These are phyloP conservation scores for Anomalospiza imberbis DNA, from an alignment of 2,797 vertebrate species.

Conservation along the genomic window DNA sequence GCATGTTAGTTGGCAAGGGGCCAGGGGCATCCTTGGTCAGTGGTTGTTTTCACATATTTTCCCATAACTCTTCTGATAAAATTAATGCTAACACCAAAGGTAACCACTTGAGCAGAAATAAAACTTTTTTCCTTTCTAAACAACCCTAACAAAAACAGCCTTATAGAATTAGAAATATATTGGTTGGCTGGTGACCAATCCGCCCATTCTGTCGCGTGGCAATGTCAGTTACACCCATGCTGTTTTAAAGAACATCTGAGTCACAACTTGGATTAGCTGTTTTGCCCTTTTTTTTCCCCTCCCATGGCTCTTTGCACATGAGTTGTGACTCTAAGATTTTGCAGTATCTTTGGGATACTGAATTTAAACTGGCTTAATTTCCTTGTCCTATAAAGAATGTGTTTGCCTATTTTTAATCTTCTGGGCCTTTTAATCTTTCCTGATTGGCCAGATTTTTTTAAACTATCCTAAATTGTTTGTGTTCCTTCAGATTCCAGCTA, in stretches of 20 bases:
- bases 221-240: not conserved
- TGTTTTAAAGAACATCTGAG: not conserved
- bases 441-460: not conserved
- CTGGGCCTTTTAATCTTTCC: not conserved
- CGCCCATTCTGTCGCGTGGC: not conserved
- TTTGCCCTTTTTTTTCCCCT: not conserved
- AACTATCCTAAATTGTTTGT: not conserved
- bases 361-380: not conserved
- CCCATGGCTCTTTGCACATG: not conserved
- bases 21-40: rapidly evolving
- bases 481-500: not conserved
- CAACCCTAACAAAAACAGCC: not conserved
- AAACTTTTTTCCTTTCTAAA: not conserved
- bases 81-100: not conserved
- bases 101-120: not conserved
- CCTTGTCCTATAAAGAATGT: not conserved
- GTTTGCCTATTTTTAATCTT: not conserved
- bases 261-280: not conserved
- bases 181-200: not conserved
- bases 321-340: not conserved
- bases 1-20: not conserved
- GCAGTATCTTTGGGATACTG: not conserved
- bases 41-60: not conserved
- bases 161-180: not conserved
- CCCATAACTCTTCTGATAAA: not conserved